Evolutionary conservation across 2,888 invertebrate species (phyloP).

Genomic region (Thysanoteuthis rhombus): DNA sequence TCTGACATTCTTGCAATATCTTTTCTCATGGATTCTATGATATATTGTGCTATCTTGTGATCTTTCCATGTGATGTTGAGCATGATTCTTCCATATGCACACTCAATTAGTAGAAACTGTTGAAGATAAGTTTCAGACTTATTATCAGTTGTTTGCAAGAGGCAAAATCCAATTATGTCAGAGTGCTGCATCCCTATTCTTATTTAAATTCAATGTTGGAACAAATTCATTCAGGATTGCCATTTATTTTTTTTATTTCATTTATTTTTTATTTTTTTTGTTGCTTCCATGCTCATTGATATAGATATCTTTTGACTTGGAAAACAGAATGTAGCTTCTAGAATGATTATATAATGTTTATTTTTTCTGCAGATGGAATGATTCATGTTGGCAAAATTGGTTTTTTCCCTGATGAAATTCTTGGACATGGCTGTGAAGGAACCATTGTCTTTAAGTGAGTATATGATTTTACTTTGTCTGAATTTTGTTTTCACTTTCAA

Average conservation of each 20-base stretch:
- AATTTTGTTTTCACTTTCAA: background rate
- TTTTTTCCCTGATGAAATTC: constrained; percentile 83
- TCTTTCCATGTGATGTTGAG: too few species aligned
- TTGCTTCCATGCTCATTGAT: background rate
- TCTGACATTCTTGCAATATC: too few species aligned
- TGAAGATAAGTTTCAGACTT: too few species aligned
- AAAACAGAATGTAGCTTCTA: background rate
- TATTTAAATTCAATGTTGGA: background rate
- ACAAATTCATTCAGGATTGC: background rate
- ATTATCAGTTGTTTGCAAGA: too few species aligned
- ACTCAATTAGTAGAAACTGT: too few species aligned
- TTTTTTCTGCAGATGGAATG: constrained; percentile 48
- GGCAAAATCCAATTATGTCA: background rate
- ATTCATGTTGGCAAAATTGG: constrained; percentile 83
- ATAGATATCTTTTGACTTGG: background rate
- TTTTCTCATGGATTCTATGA: too few species aligned
- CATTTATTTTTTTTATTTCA: background rate
- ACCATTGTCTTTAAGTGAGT: constrained; percentile 92
- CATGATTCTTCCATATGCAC: too few species aligned
- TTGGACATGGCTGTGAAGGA: constrained; percentile 98
- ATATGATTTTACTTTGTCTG: background rate
- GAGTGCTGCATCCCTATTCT: too few species aligned
- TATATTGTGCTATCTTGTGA: too few species aligned
- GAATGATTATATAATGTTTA: background rate
- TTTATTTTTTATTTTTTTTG: background rate